phyloP scores from a whole-genome alignment of 2,888 invertebrate species.

The Drosophila koepferae region DNA sequence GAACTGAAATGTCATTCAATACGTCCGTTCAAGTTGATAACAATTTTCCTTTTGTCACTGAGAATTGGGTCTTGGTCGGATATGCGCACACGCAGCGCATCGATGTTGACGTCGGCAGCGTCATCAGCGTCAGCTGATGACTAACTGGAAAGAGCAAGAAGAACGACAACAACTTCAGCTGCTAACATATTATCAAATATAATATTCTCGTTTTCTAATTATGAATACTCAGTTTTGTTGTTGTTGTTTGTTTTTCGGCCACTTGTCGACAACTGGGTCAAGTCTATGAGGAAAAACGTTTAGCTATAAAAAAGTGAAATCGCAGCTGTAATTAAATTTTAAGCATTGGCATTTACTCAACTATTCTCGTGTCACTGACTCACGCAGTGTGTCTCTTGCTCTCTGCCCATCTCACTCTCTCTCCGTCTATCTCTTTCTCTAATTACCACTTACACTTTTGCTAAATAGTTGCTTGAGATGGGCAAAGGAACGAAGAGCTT shows the following conservation, averaged over 20 bases:
- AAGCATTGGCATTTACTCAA: slow-evolving; percentile 49
- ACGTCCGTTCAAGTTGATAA: slow-evolving; percentile 52
- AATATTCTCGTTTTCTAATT: slow-evolving; percentile 63
- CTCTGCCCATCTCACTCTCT: neutral
- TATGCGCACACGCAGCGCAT: slow-evolving; percentile 59
- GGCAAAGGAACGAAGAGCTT: neutral
- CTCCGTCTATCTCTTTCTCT: slow-evolving; percentile 3
- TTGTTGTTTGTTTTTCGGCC: neutral
- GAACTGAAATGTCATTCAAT: slow-evolving; percentile 62
- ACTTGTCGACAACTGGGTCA: slow-evolving; percentile 64
- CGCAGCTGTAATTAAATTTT: slow-evolving; percentile 69
- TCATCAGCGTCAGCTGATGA: slow-evolving; percentile 60
- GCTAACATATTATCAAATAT: slow-evolving; percentile 23
- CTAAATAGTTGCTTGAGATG: slow-evolving; percentile 48
- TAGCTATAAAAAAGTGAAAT: slow-evolving; percentile 70
- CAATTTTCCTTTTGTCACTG: slow-evolving; percentile 70
- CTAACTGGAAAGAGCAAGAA: slow-evolving; percentile 38
- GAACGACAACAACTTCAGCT: neutral
- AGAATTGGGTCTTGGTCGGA: slow-evolving; percentile 75
- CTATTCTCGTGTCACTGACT: slow-evolving; percentile 30
- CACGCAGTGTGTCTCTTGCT: neutral
- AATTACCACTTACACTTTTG: slow-evolving; percentile 70
- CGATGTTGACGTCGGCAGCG: slow-evolving; percentile 40
- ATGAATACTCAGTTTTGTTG: slow-evolving; percentile 38
- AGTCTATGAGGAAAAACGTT: slow-evolving; percentile 52